Evolutionary conservation across 2,113 vertebrate genomes (phyloP).

Genomic region (Callocephalon fimbriatum): DNA sequence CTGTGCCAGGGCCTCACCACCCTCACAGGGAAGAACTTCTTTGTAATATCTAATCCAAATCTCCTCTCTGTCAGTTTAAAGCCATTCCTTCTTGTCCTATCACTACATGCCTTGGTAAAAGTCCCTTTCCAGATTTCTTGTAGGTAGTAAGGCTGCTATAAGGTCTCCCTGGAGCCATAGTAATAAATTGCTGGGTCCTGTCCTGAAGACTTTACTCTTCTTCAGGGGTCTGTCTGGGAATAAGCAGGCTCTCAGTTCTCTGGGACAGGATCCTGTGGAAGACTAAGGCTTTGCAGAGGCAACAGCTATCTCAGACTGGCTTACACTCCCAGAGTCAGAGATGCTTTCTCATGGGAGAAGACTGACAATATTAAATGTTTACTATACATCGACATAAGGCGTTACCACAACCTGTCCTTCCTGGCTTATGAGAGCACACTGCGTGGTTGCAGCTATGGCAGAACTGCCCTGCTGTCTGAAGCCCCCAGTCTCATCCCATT

Average conservation of each 20-base stretch:
- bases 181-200: background rate
- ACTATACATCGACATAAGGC: fast-evolving
- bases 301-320: background rate
- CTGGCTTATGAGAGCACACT: background rate
- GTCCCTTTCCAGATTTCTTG: background rate
- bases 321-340: fast-evolving
- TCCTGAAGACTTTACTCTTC: background rate
- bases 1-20: background rate
- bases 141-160: background rate
- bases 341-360: background rate
- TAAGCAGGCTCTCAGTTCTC: background rate
- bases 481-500: background rate
- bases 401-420: background rate
- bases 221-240: background rate
- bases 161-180: background rate
- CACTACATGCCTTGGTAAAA: background rate
- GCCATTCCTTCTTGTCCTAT: background rate
- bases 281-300: background rate
- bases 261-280: background rate
- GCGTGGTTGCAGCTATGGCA: fast-evolving
- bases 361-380: background rate
- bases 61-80: background rate
- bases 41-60: background rate
- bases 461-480: background rate
- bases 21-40: background rate